These are phyloP conservation scores for Centropyge bicolor DNA, from an alignment of 2,797 vertebrate species.

Conservation along the genomic window DNA sequence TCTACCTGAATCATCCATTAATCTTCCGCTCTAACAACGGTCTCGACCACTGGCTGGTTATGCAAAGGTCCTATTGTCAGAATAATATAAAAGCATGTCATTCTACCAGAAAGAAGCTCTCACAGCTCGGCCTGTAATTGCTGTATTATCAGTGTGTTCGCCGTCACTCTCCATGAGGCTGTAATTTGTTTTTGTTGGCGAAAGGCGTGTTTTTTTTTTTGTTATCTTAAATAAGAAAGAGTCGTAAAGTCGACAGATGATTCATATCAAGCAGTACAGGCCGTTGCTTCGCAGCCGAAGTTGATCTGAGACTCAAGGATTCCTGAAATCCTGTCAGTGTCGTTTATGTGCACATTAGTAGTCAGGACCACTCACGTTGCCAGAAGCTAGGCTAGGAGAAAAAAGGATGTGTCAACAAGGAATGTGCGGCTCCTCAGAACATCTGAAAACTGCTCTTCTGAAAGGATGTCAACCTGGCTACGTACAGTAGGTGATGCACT, in stretches of 20 bases:
- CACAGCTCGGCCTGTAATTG: conserved; percentile 35
- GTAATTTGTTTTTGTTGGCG: conserved; percentile 46
- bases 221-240: conserved; percentile 25
- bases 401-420: conserved; percentile 29
- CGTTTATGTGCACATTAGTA: conserved; percentile 34
- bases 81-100: conserved; percentile 44
- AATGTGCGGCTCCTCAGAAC: conserved; percentile 27
- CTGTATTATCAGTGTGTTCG: conserved; percentile 41
- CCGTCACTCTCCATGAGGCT: conserved; percentile 26
- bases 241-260: conserved; percentile 3
- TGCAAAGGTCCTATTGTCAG: conserved; percentile 36
- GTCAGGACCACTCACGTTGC: conserved; percentile 23
- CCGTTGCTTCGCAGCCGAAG: neutral
- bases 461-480: conserved; percentile 14
- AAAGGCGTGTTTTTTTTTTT: too few relatives aligned
- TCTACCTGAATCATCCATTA: conserved; percentile 65
- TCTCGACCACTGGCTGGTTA: conserved; percentile 43
- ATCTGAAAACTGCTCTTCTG: conserved; percentile 17
- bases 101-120: conserved; percentile 32
- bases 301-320: conserved; percentile 12
- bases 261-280: conserved; percentile 11
- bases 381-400: conserved; percentile 37
- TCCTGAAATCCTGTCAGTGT: conserved; percentile 28
- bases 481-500: conserved; percentile 31
- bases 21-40: conserved; percentile 55